Base-by-base conservation (phyloP, 2,888 invertebrate species). In the Noctua comes region DNA sequence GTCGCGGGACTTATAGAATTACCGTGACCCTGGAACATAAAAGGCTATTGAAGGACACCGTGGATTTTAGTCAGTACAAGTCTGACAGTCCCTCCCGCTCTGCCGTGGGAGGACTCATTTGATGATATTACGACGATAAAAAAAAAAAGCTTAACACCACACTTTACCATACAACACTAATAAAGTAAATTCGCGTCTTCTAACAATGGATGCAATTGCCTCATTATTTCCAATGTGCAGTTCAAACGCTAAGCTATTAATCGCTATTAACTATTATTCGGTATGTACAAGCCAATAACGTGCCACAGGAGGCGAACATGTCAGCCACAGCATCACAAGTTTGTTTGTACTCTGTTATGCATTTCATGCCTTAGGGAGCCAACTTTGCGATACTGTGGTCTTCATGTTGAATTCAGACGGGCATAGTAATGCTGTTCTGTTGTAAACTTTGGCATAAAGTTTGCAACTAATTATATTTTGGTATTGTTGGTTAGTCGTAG, bases 291-390 rank as follows among this genome's bases (percentile, higher is more conserved):
- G 77, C 84, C 77, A 87, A 85, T 79, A 86, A 84, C 79, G 65
- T 71, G 71, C 76, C 76, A 80, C 80, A 71, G 74, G 72, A 84
- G 81, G 68, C 40, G 68, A 85, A 79, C 78, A 85, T 83, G 84
- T 86, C 79, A 85, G 86, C 79, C 80, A 68, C 85, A 86, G 71
- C 68, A 51, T 76, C 68, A 79, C 87, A 85, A 88, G 77, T 89
- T 87, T 80, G 83, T 87, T 88, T 83, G 85, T 80, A 65, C 80
- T 76, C 64, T 82, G 86, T 84, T 89, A 89, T 90, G 88, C 90
- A 90, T 90, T 90, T 89, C 77, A 75, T 80, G 82, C 90, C 90
- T 86, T 81, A 77, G 89, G 90, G 89, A 88, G 69, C 77, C 27
- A 88, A 90, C 86, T 90, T 88, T 31, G 79, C 40, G 69, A 68